Percentiles rank a stretch among this genome's conserved stretches.
Evolutionary conservation across 2,797 vertebrate species (phyloP).

Genomic region (Sebastes cheni): DNA sequence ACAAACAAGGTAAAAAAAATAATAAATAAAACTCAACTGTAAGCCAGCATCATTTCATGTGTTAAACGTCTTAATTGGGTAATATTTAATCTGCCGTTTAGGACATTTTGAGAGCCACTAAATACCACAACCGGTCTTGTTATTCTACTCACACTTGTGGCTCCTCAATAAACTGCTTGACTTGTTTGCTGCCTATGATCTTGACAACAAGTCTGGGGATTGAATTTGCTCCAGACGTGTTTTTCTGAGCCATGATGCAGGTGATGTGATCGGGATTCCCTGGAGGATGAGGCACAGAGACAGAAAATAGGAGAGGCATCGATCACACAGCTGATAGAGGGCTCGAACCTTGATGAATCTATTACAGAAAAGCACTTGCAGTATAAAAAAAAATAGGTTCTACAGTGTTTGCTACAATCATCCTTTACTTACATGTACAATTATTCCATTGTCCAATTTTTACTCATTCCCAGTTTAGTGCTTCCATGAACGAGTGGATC

Average conservation of each 20-base stretch:
- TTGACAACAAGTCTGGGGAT: slow-evolving; percentile 73
- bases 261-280: slow-evolving; percentile 4
- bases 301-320: background rate
- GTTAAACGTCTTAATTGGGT: background rate
- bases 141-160: slow-evolving; percentile 58
- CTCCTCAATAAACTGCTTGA: slow-evolving; percentile 69
- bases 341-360: background rate
- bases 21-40: background rate
- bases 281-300: background rate
- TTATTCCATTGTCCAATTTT: background rate
- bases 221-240: slow-evolving; percentile 20
- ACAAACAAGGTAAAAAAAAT: background rate
- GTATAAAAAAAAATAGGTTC: background rate
- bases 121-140: background rate
- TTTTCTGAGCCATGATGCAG: slow-evolving; percentile 39
- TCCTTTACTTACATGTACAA: background rate
- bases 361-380: background rate
- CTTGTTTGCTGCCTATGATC: slow-evolving; percentile 77
- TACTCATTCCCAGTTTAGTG: background rate
- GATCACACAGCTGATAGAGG: background rate
- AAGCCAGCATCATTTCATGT: background rate
- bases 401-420: no score
- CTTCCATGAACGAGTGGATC: background rate
- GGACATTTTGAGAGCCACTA: background rate
- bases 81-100: background rate